phyloP scores from a whole-genome alignment of 2,888 invertebrate genomes.

The Sipunculus nudus region DNA sequence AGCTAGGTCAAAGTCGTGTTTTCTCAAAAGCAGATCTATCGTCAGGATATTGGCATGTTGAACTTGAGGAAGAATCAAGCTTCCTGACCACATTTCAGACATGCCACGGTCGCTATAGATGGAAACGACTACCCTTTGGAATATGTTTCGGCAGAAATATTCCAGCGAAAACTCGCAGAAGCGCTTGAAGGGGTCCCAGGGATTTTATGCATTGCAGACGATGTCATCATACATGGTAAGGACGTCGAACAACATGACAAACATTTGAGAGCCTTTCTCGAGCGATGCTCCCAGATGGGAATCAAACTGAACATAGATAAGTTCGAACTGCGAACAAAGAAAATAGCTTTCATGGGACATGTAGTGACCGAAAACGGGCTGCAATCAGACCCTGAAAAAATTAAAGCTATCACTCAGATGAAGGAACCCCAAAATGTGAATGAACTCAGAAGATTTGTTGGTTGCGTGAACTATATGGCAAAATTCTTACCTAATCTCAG shows the following conservation, averaged over 20 bases:
- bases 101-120: constrained; percentile 31
- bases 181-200: constrained; percentile 30
- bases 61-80: constrained; percentile 32
- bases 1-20: constrained; percentile 22
- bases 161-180: constrained; percentile 32
- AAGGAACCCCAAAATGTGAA: constrained; percentile 19
- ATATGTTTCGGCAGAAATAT: constrained; percentile 31
- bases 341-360: constrained; percentile 33
- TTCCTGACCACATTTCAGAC: constrained; percentile 32
- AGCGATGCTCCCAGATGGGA: constrained; percentile 25
- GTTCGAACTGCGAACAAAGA: constrained; percentile 1
- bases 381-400: constrained; percentile 31
- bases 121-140: constrained; percentile 35
- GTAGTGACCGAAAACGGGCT: constrained; percentile 25
- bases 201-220: constrained; percentile 34
- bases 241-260: constrained; percentile 24
- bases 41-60: constrained; percentile 34
- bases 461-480: constrained; percentile 28
- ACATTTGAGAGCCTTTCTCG: constrained; percentile 17
- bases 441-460: constrained; percentile 32
- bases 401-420: constrained; percentile 30
- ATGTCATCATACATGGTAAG: constrained; percentile 30
- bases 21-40: constrained; percentile 34
- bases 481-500: constrained; percentile 29
- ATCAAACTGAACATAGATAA: constrained; percentile 28